A percentile compares a stretch with the other conserved stretches of the same genome.
phyloP scores from a whole-genome alignment of 1,140 invertebrate species.

The Orius laevigatus region DNA sequence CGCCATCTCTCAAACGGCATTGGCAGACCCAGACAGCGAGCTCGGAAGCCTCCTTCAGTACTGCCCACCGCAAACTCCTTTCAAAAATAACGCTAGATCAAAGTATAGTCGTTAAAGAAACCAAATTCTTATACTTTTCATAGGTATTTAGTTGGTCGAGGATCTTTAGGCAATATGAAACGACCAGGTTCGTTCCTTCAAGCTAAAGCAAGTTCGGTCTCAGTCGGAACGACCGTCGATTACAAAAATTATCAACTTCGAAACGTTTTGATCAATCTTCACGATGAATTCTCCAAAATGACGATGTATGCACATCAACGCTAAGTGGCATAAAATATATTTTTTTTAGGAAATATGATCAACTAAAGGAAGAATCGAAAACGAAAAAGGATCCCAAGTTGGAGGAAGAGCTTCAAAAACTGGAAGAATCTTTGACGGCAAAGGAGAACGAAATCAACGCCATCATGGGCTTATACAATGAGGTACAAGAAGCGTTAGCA shows the following conservation, averaged over 20 bases:
- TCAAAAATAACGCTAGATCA: too few species aligned
- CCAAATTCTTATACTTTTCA: too few species aligned
- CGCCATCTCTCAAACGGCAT: too few species aligned
- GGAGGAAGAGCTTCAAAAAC: background rate
- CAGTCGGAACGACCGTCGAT: background rate
- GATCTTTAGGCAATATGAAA: too few species aligned
- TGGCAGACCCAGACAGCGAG: too few species aligned
- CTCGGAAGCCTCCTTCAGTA: too few species aligned
- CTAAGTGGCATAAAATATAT: too few species aligned
- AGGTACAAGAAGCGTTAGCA: background rate
- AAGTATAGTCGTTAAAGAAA: too few species aligned
- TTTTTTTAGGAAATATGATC: background rate
- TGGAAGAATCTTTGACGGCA: background rate
- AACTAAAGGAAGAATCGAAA: background rate
- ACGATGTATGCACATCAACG: too few species aligned
- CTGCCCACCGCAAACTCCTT: too few species aligned
- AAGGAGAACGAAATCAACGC: constrained; percentile 1
- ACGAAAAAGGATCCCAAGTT: background rate
- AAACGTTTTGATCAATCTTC: background rate
- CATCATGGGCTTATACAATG: background rate
- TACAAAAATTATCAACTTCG: background rate
- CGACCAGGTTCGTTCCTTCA: too few species aligned
- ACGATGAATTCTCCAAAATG: constrained; percentile 2
- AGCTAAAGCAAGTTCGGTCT: background rate
- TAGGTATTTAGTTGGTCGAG: too few species aligned